A percentile compares a stretch with the other conserved stretches of the same genome.
These are phyloP conservation scores for Metridium senile DNA, from an alignment of 92 coral and sea anemone species.

Conservation along the genomic window DNA sequence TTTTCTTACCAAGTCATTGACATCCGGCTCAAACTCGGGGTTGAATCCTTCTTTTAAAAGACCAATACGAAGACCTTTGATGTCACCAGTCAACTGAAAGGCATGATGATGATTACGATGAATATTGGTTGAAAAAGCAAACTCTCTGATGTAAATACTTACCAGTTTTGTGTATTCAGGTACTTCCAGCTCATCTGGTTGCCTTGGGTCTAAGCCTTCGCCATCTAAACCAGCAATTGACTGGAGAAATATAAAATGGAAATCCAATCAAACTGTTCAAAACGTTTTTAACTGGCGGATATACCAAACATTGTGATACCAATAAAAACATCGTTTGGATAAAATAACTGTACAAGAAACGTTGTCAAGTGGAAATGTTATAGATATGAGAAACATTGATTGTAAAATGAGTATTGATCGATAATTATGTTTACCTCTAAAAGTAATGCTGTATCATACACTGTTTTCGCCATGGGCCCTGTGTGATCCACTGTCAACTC, in stretches of 20 bases:
- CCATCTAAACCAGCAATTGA: conserved; percentile 59
- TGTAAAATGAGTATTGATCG: not conserved
- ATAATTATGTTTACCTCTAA: conserved; percentile 45
- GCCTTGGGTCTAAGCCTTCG: conserved; percentile 53
- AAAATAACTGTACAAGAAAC: too few relatives aligned
- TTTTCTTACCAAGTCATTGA: conserved; percentile 55
- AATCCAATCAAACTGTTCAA: too few relatives aligned
- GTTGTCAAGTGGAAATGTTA: too few relatives aligned
- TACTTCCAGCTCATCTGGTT: conserved; percentile 49
- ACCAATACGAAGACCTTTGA: conserved; percentile 57
- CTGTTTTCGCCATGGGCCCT: conserved; percentile 75
- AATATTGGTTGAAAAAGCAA: not conserved
- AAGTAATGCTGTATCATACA: conserved; percentile 54
- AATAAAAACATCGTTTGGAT: too few relatives aligned
- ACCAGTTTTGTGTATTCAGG: conserved; percentile 56
- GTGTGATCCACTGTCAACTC: conserved; percentile 64
- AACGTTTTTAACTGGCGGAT: too few relatives aligned
- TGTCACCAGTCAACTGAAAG: conserved; percentile 63
- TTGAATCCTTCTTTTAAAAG: conserved; percentile 71
- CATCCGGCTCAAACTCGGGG: conserved; percentile 52
- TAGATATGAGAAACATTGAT: too few relatives aligned
- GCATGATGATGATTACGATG: not conserved
- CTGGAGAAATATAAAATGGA: conserved; percentile 27
- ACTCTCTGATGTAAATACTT: not conserved
- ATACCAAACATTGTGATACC: too few relatives aligned